Evolutionary conservation across 2,113 vertebrate genomes (phyloP).

Genomic region (Periophthalmus modestus): DNA sequence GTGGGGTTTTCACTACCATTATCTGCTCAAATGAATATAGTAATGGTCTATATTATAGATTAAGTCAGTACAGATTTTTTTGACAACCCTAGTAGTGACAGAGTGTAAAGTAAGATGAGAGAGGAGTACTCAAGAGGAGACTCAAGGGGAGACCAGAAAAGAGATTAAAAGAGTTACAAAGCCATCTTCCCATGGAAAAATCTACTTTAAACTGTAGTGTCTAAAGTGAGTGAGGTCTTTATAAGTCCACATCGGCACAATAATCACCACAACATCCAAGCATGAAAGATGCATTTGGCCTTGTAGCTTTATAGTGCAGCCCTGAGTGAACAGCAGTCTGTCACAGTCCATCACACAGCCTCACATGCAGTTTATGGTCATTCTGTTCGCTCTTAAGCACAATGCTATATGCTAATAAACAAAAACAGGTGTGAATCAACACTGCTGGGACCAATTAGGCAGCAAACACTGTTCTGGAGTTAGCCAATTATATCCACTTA

Average conservation of each 20-base stretch:
- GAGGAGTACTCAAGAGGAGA: too few species aligned
- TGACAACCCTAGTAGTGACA: too few species aligned
- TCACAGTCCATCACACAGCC: conserved; percentile 37
- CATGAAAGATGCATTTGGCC: background rate
- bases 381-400: conserved; percentile 7
- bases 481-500: conserved; percentile 49
- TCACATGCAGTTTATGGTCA: conserved; percentile 19
- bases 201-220: background rate
- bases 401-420: conserved; percentile 23
- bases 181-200: background rate
- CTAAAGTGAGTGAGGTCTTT: conserved; percentile 15
- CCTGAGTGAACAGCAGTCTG: conserved; percentile 29
- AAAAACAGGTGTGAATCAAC: conserved; percentile 48
- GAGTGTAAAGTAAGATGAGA: too few species aligned
- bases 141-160: too few species aligned
- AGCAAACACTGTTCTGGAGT: conserved; percentile 47
- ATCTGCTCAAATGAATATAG: too few species aligned
- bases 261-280: background rate
- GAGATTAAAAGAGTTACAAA: background rate
- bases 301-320: conserved; percentile 7
- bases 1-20: too few species aligned
- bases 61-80: too few species aligned
- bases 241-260: background rate
- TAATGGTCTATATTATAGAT: too few species aligned
- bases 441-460: conserved; percentile 63